Evolutionary conservation across 2,888 invertebrate species (phyloP).

Genomic region (Sisyra terminalis): DNA sequence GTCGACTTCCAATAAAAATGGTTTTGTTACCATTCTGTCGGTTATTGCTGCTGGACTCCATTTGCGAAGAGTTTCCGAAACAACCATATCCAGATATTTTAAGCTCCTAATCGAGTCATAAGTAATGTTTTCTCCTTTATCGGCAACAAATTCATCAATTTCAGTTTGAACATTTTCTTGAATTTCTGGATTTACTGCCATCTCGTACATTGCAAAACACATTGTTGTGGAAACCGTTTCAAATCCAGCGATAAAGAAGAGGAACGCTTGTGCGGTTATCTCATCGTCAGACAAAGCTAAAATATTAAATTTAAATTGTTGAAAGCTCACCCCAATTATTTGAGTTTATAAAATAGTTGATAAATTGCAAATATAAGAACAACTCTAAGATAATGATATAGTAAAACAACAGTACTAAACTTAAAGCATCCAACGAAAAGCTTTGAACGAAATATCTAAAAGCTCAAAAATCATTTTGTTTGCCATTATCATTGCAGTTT

Average conservation of each 20-base stretch:
- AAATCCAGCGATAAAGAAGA: slow-evolving; percentile 6
- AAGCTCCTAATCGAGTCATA: slow-evolving; percentile 1
- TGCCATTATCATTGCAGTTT: too few relatives aligned
- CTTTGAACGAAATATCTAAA: too few relatives aligned
- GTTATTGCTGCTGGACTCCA: slow-evolving; percentile 30
- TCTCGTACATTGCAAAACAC: background rate
- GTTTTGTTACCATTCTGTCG: slow-evolving; percentile 32
- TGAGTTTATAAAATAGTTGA: too few relatives aligned
- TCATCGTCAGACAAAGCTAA: slow-evolving; percentile 3
- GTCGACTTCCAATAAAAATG: slow-evolving; percentile 25
- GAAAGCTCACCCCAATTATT: too few relatives aligned
- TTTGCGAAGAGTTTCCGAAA: slow-evolving; percentile 30
- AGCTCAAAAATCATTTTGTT: too few relatives aligned
- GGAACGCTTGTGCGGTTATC: slow-evolving; percentile 1
- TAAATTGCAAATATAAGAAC: too few relatives aligned
- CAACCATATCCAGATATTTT: slow-evolving; percentile 7
- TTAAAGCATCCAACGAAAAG: too few relatives aligned
- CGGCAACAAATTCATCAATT: background rate
- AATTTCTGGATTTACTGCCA: slow-evolving; percentile 5
- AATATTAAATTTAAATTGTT: background rate
- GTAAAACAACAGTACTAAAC: too few relatives aligned
- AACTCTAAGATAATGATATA: too few relatives aligned
- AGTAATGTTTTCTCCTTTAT: background rate
- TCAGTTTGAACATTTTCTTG: background rate
- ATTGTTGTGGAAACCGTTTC: background rate